Base-by-base conservation (phyloP, 2,888 invertebrate genomes). In the Actias luna region DNA sequence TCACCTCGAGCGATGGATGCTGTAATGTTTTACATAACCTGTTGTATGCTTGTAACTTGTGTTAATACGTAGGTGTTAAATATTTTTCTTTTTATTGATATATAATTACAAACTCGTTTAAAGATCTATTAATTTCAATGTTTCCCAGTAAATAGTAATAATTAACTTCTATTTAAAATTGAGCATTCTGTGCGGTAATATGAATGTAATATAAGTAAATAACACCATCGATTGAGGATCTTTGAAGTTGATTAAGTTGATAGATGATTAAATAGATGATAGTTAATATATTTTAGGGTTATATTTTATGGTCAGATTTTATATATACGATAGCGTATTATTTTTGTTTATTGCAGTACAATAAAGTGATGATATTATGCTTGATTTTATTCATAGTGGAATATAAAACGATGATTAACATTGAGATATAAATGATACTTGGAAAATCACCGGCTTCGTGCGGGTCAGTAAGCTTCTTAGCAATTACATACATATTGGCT, bases 1-100 rank as follows among this genome's bases (percentile, higher is more conserved):
- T 63, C 63, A 63, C 60, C 55, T 22, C 36, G 65, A 55, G 61
- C 63, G 63, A 59, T 63, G 61, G 52, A 59, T 63, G 63, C 58
- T 36, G 63, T 66, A 65, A 69, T 64, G 50, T 66, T 65, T 68
- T 66, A 67, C 67, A 60, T 65, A 68, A 66, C 67, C 60, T 52
- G 60, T 67, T 65, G 25, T n/a, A n/a, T 5, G 31, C 42, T 18
- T 33, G 25, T 27, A 31, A 58, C 42, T 57, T 46, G 33, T 39
- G 57, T 68, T 63, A 46, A 65, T 65, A 46, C 50, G 65, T 72
- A 64, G 62, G 63, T 57, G 64, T 67, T 62, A 67, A 69, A 64
- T 64, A 63, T 64, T 67, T 64, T 63, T 60, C 42, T 16, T 52
- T 50, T 42, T 60, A 52, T 33, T 39, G 31, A 58, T 22, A 62